Conservation (phyloP, 2,888 invertebrate species). For the Melieria crassipennis region DNA sequence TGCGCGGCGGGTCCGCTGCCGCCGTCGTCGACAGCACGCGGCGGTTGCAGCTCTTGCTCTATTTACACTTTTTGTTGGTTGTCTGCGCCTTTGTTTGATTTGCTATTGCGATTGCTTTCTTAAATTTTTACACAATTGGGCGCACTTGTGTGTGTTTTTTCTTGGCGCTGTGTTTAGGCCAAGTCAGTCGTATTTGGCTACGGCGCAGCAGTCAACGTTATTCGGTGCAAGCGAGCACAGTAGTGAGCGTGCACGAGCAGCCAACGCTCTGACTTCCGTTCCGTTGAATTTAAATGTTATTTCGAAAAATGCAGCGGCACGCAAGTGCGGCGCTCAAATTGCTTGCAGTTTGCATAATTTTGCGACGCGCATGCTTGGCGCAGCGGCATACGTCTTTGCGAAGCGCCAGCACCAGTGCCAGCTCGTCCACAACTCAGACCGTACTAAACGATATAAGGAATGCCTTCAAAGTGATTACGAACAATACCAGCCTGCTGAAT, state of each 20-base stretch:
- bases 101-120: not conserved
- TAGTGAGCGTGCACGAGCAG: no score
- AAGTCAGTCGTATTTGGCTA: no score
- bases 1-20: not conserved
- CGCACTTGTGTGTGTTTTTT: no score
- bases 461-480: constrained; percentile 56
- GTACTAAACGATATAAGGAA: constrained; percentile 53
- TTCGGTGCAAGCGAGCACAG: no score
- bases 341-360: not conserved
- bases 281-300: no score
- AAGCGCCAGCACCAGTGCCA: not conserved
- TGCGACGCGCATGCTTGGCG: not conserved
- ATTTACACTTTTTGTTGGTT: not conserved
- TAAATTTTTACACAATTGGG: no score
- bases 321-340: no score
- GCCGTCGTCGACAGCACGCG: not conserved
- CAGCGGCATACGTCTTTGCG: not conserved
- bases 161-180: no score
- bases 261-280: not conserved
- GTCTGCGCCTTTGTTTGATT: not conserved
- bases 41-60: not conserved
- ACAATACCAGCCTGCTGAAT: constrained; percentile 49
- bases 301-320: not conserved
- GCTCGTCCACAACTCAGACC: constrained; percentile 30
- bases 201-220: no score